Percentiles rank a stretch among this genome's conserved stretches.
Conservation (phyloP, 2,797 vertebrate species). For the Tenualosa ilisha region DNA sequence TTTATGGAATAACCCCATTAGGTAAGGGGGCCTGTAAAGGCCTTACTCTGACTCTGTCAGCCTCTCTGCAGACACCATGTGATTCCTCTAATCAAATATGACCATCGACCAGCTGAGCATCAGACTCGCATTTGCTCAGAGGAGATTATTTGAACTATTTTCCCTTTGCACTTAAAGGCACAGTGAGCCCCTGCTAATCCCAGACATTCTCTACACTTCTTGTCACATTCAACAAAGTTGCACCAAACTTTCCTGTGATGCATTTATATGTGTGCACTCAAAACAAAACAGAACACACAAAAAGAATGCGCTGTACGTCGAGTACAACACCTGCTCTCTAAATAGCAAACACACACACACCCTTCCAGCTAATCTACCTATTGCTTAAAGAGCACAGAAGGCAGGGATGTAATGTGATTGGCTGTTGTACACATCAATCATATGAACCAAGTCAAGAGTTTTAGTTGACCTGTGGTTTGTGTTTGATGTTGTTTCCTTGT, state of each 20-base stretch:
- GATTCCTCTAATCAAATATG: not conserved
- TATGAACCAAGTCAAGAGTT: too few species aligned
- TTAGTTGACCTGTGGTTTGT: not conserved
- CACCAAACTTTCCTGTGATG: too few species aligned
- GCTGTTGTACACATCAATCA: too few species aligned
- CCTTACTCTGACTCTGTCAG: not conserved
- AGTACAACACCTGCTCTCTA: too few species aligned
- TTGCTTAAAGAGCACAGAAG: too few species aligned
- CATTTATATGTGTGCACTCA: too few species aligned
- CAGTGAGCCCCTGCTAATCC: not conserved
- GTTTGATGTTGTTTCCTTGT: conserved; percentile 40
- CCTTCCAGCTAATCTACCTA: too few species aligned
- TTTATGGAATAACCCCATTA: conserved; percentile 97
- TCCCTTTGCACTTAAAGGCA: not conserved
- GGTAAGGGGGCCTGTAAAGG: conserved; percentile 69
- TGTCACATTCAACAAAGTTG: not conserved
- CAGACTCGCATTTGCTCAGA: not conserved
- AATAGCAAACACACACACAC: too few species aligned
- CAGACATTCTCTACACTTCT: not conserved
- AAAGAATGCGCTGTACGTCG: too few species aligned
- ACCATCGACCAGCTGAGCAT: not conserved
- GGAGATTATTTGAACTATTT: not conserved
- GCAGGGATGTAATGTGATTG: too few species aligned
- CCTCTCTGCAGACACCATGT: not conserved
- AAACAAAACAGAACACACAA: too few species aligned